Evolutionary conservation across 2,797 vertebrate species (phyloP).

Genomic region (Enteromius mattozi): DNA sequence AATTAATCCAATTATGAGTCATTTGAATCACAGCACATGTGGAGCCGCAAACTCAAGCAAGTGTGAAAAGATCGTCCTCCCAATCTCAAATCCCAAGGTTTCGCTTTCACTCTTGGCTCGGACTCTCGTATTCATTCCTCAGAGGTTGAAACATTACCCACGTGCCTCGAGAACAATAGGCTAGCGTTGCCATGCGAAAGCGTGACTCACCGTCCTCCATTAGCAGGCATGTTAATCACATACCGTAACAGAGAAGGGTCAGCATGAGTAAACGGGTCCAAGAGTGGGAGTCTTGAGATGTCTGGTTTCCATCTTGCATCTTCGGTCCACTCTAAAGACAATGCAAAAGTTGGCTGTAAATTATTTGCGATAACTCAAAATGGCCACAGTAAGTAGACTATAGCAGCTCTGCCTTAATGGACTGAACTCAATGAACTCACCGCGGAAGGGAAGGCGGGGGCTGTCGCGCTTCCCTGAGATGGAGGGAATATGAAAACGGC

Average conservation of each 20-base stretch:
- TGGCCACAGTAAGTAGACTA: slow-evolving; percentile 45
- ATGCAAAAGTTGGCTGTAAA: slow-evolving; percentile 25
- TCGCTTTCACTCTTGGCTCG: slow-evolving; percentile 47
- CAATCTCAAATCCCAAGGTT: slow-evolving; percentile 43
- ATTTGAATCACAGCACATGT: slow-evolving; percentile 38
- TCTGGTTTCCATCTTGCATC: slow-evolving; percentile 23
- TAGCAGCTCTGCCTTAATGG: slow-evolving; percentile 31
- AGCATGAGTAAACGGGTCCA: slow-evolving; percentile 36
- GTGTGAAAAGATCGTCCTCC: slow-evolving; percentile 27
- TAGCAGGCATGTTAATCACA: slow-evolving; percentile 43
- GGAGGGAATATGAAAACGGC: slow-evolving; percentile 40
- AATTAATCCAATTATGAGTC: slow-evolving; percentile 30
- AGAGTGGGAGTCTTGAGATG: slow-evolving; percentile 17
- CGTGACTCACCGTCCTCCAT: slow-evolving; percentile 50
- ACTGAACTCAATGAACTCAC: slow-evolving; percentile 53
- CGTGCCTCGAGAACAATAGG: slow-evolving; percentile 48
- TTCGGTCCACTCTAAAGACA: slow-evolving; percentile 2
- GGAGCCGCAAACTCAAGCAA: slow-evolving; percentile 10
- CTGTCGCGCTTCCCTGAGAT: slow-evolving; percentile 60
- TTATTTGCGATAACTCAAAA: slow-evolving; percentile 44
- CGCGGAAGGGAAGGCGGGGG: slow-evolving; percentile 70
- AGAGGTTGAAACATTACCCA: slow-evolving; percentile 45
- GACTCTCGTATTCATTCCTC: slow-evolving; percentile 23
- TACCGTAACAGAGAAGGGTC: slow-evolving; percentile 20
- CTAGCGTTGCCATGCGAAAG: slow-evolving; percentile 13